Evolutionary conservation across 2,797 vertebrate genomes (phyloP), one percentile per base, ranked within the genome.

Genomic region (Philypnodon macrostomus): DNA sequence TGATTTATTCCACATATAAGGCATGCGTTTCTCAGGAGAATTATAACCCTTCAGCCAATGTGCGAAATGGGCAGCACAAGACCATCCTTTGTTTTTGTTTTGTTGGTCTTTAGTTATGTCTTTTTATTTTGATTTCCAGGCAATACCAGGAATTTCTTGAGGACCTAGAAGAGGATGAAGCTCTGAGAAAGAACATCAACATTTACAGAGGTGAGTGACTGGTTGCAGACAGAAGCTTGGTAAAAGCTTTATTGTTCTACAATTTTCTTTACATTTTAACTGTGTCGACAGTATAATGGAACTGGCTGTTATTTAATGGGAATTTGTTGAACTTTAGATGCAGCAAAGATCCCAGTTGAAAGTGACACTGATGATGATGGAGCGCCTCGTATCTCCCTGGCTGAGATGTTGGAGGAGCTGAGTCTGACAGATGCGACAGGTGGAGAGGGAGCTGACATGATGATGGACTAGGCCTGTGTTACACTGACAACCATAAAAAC

Each of bases 141-240:
- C 95, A 99, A 85, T 98, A 95, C 80, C 92, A 96, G 67, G 97
- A 99, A 79, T 99, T 99, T 85, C 88, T 98, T 70, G 97, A 99
- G 81, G 97, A 99, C 81, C 90, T 99, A 8, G 97, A 99, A 76
- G 97, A 99, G 70, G 96, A 99, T 72, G 95, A 97, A 67, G 67
- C 91, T 9, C 87, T 98, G 62, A 92, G 97, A 70, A 99, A 95
- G 83, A 98, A 98, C 29, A 46, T 99, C 53, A 98, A 98, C 84
- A 98, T 99, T 81, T 99, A 94, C 70, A 93, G 86, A 92, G 94
- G 97, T 98, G 85, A 90, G 89, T 45, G 37, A 37, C 45, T 32
- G 18, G 23, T 58, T 42, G 34, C 11, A 14, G 7, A 36, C 31
- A 63, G 36, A 35, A 27, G 17, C 32, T 9, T 23, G 50, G 61